phyloP scores from a whole-genome alignment of 2,888 invertebrate species.

The Trissoscelio sp. region DNA sequence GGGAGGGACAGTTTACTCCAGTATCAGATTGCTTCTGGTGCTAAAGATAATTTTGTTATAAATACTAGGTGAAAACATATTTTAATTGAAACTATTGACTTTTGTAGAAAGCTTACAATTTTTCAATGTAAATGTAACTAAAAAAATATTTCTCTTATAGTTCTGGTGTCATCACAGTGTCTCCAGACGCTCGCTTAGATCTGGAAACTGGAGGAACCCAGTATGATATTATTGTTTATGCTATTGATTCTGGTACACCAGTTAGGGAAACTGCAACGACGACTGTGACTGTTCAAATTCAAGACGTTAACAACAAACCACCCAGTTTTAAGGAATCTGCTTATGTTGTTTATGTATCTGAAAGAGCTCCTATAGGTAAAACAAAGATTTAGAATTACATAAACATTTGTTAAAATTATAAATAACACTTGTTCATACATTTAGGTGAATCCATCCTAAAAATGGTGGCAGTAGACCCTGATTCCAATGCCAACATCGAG shows the following conservation, averaged over 20 bases:
- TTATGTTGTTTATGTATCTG: constrained; percentile 89
- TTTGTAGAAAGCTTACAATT: too few relatives aligned
- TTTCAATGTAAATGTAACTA: too few relatives aligned
- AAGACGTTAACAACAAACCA: constrained; percentile 92
- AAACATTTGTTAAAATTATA: too few relatives aligned
- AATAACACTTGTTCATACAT: too few relatives aligned
- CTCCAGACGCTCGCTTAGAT: constrained; percentile 89
- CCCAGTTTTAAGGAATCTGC: constrained; percentile 89
- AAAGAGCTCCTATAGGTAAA: constrained; percentile 86
- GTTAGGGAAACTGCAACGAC: constrained; percentile 91
- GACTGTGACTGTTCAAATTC: constrained; percentile 88
- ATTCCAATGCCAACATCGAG: constrained; percentile 87
- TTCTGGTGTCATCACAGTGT: constrained; percentile 88
- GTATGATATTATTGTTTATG: constrained; percentile 89
- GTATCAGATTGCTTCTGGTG: constrained; percentile 89
- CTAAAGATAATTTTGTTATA: constrained; percentile 91
- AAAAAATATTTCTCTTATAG: constrained; percentile 81
- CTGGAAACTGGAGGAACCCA: constrained; percentile 87
- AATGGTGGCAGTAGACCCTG: constrained; percentile 89
- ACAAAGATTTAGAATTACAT: too few relatives aligned
- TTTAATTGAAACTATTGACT: too few relatives aligned
- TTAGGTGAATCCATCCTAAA: constrained; percentile 86
- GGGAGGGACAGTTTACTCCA: constrained; percentile 88
- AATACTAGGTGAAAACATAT: constrained; percentile 88
- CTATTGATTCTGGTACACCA: constrained; percentile 90